Evolutionary conservation across 2,113 vertebrate genomes (phyloP).

Genomic region (Lophius piscatorius): DNA sequence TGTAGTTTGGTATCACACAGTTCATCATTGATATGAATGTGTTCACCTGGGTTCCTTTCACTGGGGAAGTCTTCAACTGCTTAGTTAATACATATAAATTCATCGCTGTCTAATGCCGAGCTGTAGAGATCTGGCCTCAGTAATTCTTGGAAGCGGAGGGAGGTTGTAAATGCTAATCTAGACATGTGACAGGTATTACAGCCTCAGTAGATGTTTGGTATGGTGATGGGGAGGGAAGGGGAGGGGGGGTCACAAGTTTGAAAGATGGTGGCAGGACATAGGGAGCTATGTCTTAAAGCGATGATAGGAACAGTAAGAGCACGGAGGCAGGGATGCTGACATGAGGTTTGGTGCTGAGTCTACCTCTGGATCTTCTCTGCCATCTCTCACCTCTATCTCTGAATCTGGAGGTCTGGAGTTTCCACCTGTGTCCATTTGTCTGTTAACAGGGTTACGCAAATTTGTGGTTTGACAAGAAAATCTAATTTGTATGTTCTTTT

Average conservation of each 20-base stretch:
- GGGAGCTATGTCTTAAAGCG: constrained; percentile 13
- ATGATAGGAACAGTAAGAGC: too few relatives aligned
- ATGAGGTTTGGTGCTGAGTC: neutral
- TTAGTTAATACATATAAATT: constrained; percentile 23
- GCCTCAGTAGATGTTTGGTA: constrained; percentile 19
- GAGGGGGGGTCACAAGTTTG: neutral
- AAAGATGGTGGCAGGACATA: constrained; percentile 6
- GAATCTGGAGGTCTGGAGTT: too few relatives aligned
- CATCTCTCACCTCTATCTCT: neutral
- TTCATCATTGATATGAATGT: neutral
- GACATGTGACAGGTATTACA: constrained; percentile 58
- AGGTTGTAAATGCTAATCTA: constrained; percentile 36
- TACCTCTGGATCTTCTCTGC: neutral
- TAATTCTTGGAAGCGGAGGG: constrained; percentile 7
- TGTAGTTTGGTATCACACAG: constrained; percentile 3
- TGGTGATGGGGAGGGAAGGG: constrained; percentile 2
- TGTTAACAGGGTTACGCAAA: too few relatives aligned
- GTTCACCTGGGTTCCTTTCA: neutral
- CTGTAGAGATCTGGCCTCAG: constrained; percentile 35
- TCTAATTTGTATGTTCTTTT: neutral
- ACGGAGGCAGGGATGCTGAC: neutral
- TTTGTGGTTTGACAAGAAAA: too few relatives aligned
- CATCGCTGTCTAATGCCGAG: neutral
- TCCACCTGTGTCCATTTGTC: too few relatives aligned
- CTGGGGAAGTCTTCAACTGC: neutral